phyloP scores from a whole-genome alignment of 2,888 invertebrate genomes.

The Parnassius smintheus region DNA sequence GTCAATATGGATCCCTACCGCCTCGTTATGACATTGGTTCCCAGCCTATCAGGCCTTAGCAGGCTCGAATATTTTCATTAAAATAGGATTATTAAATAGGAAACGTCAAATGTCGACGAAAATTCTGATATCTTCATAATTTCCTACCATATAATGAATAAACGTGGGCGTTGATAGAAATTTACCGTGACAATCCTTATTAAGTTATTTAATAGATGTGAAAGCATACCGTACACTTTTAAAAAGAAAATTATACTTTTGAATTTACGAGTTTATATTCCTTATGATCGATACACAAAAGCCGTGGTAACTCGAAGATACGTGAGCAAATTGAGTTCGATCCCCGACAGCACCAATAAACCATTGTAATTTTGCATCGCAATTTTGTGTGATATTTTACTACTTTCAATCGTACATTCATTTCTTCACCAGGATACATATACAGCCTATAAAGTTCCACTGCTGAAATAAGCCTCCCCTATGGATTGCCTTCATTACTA shows the following conservation, averaged over 20 bases:
- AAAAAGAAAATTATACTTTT: neutral
- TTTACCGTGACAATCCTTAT: conserved; percentile 2
- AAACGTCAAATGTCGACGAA: conserved; percentile 12
- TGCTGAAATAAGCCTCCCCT: no score
- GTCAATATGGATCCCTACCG: conserved; percentile 9
- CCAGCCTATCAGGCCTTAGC: conserved; percentile 14
- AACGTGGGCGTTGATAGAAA: conserved; percentile 18
- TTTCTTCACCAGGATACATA: no score
- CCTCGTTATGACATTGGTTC: conserved; percentile 28
- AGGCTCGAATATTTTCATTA: conserved; percentile 24
- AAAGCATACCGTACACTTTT: neutral
- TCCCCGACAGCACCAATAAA: no score
- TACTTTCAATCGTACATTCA: no score
- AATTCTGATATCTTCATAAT: conserved; percentile 22
- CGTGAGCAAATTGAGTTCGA: no score
- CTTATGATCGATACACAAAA: no score
- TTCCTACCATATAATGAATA: neutral
- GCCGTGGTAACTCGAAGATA: no score
- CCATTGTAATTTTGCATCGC: no score
- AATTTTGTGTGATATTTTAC: no score
- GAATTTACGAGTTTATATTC: no score
- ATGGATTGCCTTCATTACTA: no score
- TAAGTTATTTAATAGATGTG: neutral
- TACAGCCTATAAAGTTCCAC: no score
- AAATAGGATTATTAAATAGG: conserved; percentile 20